Evolutionary conservation across 2,113 vertebrate genomes (phyloP), one percentile per base, ranked within the genome.

Genomic region (Hyperopisus bebe): DNA sequence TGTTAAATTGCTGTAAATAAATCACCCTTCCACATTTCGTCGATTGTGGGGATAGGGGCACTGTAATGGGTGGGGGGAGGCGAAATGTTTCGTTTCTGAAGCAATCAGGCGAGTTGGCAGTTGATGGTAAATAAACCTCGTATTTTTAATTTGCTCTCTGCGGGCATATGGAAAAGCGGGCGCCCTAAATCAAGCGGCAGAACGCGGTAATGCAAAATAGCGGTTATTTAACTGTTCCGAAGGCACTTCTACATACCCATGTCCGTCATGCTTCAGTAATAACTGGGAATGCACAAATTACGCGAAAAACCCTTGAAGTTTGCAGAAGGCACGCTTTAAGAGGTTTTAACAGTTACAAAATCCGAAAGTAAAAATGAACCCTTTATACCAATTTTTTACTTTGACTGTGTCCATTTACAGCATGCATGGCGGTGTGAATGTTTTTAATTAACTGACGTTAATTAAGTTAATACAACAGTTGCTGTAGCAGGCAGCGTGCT

Each of bases 21-120:
- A 92, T 92, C 91, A 92, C 91, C 91, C 93, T 93, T 93, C 88
- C 90, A 86, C 53, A 47, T 90, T 91, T 70, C 82, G 53, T 84
- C 48, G 91, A 92, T 91, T 93, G 93, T 92, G 91, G 92, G 92
- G 90, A 89, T 92, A 92, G 53, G 10, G 62, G 92, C 55, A 31
- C 48, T 55, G 31, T 15, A 80, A 88, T 91, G 58, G 31, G 77
- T n/a, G 82, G 21, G 7, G 13, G 66, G 35, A 8, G 27, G 66
- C 3, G 13, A 55, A 84, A 24, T 4, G 50, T 89, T 44, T 77
- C 88, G 27, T 89, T 82, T 89, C 88, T 35, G 48, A 55, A 82
- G 74, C 74, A 47, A 89, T 77, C 46, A 48, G 31, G 47, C 47
- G 19, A 46, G 13, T 39, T 44, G 77, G 74, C 74, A n/a, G 51